A percentile compares a stretch with the other conserved stretches of the same genome.
phyloP scores from a whole-genome alignment of 2,888 invertebrate genomes.

The Himalopsyche japonica region DNA sequence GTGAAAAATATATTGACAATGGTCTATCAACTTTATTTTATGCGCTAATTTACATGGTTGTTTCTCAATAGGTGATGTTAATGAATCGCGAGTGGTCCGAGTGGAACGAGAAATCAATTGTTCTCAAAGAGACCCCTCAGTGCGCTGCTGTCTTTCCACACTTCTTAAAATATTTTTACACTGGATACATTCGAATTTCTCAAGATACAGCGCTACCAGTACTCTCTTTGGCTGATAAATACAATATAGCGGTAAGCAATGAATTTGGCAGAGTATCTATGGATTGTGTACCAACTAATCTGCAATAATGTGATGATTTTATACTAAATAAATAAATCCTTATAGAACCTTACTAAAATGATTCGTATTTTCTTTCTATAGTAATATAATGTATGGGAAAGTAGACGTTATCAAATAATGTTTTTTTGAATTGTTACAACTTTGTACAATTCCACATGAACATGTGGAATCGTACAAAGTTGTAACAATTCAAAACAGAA shows the following conservation, averaged over 20 bases:
- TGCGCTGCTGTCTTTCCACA: slow-evolving; percentile 85
- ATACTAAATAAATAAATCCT: neutral
- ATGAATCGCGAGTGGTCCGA: slow-evolving; percentile 94
- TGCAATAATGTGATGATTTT: neutral
- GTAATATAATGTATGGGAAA: neutral
- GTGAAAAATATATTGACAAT: too few relatives aligned
- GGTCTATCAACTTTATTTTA: too few relatives aligned
- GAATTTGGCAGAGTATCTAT: neutral
- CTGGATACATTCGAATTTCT: slow-evolving; percentile 85
- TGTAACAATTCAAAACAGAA: too few relatives aligned
- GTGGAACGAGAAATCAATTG: slow-evolving; percentile 81
- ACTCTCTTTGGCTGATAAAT: slow-evolving; percentile 89
- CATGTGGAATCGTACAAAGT: too few relatives aligned
- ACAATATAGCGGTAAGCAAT: slow-evolving; percentile 78
- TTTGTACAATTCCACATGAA: too few relatives aligned
- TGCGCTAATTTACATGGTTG: neutral
- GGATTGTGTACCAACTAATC: too few relatives aligned
- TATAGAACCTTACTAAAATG: neutral
- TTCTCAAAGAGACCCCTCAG: slow-evolving; percentile 82
- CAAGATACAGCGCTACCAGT: slow-evolving; percentile 85
- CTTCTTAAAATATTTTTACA: slow-evolving; percentile 86
- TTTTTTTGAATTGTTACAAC: too few relatives aligned
- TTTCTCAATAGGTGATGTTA: slow-evolving; percentile 77
- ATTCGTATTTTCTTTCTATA: neutral
- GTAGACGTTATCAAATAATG: neutral